Percentiles rank a stretch among this genome's conserved stretches.
These are phyloP conservation scores for Orchestes rusci DNA, from an alignment of 2,888 invertebrate species.

Conservation along the genomic window DNA sequence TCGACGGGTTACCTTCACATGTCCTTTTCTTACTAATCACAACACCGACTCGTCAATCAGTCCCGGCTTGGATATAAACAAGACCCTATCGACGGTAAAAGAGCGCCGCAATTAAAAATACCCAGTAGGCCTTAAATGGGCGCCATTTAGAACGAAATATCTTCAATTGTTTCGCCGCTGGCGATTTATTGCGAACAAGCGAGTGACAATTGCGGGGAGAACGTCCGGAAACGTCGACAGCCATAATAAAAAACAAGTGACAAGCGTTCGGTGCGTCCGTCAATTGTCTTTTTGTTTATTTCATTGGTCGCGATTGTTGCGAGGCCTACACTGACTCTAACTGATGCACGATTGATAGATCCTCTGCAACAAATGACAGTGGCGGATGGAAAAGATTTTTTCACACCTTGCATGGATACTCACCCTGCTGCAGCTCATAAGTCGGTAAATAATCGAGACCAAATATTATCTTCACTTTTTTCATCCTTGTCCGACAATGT, in stretches of 20 bases:
- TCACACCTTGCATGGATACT: slow-evolving; percentile 1
- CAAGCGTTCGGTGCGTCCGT: slow-evolving; percentile 20
- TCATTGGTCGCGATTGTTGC: slow-evolving; percentile 15
- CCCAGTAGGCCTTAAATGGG: slow-evolving; percentile 32
- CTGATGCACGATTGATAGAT: slow-evolving; percentile 11
- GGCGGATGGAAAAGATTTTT: slow-evolving; percentile 13
- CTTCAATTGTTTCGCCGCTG: slow-evolving; percentile 33
- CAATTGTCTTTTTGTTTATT: slow-evolving; percentile 20
- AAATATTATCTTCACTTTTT: neutral
- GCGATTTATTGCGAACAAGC: slow-evolving; percentile 33
- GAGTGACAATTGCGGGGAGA: slow-evolving; percentile 38
- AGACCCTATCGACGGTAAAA: slow-evolving; percentile 17
- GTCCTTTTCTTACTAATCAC: neutral
- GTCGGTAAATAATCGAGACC: neutral
- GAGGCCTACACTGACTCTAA: slow-evolving; percentile 18
- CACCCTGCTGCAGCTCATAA: neutral
- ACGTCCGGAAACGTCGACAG: slow-evolving; percentile 24
- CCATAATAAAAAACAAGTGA: slow-evolving; percentile 25
- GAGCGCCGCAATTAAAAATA: slow-evolving; percentile 33
- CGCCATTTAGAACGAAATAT: slow-evolving; percentile 34
- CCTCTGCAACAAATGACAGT: slow-evolving; percentile 10
- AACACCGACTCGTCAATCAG: slow-evolving; percentile 17
- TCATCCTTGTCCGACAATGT: neutral
- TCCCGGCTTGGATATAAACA: slow-evolving; percentile 12
- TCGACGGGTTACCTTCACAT: neutral